phyloP scores from a whole-genome alignment of 2,113 vertebrate species.

The Panthera tigris region DNA sequence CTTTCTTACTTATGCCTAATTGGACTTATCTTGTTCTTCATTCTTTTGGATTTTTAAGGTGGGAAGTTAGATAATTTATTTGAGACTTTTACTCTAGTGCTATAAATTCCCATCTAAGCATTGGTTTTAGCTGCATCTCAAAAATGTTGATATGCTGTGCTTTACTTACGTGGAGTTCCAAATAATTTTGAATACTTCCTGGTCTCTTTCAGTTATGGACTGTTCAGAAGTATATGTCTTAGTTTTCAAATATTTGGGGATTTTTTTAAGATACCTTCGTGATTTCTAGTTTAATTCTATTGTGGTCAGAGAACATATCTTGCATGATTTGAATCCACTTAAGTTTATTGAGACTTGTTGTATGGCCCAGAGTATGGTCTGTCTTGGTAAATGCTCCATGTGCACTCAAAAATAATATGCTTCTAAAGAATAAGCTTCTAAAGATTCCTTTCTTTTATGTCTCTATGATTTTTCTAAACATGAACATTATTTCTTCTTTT shows the following conservation, averaged over 20 bases:
- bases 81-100: background rate
- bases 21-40: background rate
- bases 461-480: background rate
- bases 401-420: background rate
- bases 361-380: background rate
- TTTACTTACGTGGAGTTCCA: background rate
- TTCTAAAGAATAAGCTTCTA: background rate
- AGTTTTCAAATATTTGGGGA: background rate
- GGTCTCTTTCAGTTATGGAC: background rate
- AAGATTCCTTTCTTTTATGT: background rate
- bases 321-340: background rate
- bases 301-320: background rate
- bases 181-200: background rate
- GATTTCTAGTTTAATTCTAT: conserved; percentile 23
- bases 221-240: background rate
- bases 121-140: background rate
- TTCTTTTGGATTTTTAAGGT: background rate
- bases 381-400: background rate
- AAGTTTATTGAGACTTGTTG: background rate
- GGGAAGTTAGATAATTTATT: background rate
- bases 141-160: background rate
- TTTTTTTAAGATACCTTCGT: background rate
- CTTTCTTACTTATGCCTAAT: background rate
- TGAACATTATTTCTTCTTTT: background rate
- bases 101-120: background rate